Percentiles rank a stretch among this genome's conserved stretches.
Conservation (phyloP, 2,797 vertebrate species). For the Tapirus indicus region DNA sequence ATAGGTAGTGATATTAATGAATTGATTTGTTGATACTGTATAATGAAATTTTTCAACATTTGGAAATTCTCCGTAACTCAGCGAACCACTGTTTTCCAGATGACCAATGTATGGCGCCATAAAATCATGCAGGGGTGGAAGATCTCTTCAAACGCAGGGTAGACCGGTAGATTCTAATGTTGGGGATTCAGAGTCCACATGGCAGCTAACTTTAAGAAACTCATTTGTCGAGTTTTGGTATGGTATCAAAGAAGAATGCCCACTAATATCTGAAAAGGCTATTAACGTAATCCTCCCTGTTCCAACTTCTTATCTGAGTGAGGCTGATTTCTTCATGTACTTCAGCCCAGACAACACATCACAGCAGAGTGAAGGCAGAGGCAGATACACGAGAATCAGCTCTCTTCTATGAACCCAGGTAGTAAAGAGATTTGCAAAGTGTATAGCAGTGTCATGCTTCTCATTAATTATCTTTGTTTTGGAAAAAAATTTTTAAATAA, state of each 20-base stretch:
- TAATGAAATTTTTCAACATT: background rate
- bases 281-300: background rate
- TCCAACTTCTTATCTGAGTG: background rate
- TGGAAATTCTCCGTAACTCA: background rate
- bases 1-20: background rate
- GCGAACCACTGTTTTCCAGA: background rate
- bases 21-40: background rate
- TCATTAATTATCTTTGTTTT: background rate
- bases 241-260: background rate
- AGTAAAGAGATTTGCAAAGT: background rate
- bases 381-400: rapidly evolving
- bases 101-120: background rate
- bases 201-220: background rate
- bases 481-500: background rate
- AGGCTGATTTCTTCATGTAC: background rate
- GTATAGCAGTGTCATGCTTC: background rate
- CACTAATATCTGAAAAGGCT: background rate
- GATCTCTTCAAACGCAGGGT: background rate
- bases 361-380: background rate
- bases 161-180: background rate
- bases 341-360: rapidly evolving
- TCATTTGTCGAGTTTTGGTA: background rate
- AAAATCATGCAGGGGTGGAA: background rate
- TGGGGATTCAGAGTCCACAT: background rate
- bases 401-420: background rate